phyloP scores from a whole-genome alignment of 2,113 vertebrate genomes.

The Xiphophorus hellerii region DNA sequence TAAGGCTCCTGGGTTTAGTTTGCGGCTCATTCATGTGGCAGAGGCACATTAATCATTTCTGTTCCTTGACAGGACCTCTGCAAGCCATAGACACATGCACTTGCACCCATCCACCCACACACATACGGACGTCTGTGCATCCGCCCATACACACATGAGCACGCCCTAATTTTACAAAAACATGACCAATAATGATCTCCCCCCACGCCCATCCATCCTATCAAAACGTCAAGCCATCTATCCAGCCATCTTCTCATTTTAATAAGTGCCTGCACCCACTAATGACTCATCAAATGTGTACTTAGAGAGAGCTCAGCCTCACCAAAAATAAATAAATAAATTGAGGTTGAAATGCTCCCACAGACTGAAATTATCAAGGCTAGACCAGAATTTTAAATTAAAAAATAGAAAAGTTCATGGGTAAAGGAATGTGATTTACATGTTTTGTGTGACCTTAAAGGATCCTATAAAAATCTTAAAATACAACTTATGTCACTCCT shows the following conservation, averaged over 20 bases:
- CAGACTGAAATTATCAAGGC: slow-evolving; percentile 35
- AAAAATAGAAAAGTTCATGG: not conserved
- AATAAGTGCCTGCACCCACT: slow-evolving; percentile 23
- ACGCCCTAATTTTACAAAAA: slow-evolving; percentile 55
- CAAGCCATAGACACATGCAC: slow-evolving; percentile 24
- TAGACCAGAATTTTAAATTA: slow-evolving; percentile 27
- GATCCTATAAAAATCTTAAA: not conserved
- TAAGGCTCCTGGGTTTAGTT: slow-evolving; percentile 48
- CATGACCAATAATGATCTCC: slow-evolving; percentile 32
- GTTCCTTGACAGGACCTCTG: slow-evolving; percentile 57
- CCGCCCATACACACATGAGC: slow-evolving; percentile 34
- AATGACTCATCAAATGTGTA: slow-evolving; percentile 30
- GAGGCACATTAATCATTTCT: slow-evolving; percentile 76
- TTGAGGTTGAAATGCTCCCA: slow-evolving; percentile 42
- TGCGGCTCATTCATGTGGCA: slow-evolving; percentile 61
- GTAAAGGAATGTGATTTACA: not conserved
- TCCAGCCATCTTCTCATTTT: slow-evolving; percentile 19
- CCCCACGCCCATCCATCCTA: slow-evolving; percentile 31
- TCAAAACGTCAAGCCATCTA: slow-evolving; percentile 41
- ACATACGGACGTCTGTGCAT: slow-evolving; percentile 29
- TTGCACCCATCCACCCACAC: slow-evolving; percentile 41
- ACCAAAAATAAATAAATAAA: slow-evolving; percentile 32
- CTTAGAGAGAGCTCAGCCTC: slow-evolving; percentile 19
- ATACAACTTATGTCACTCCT: not conserved
- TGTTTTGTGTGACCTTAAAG: not conserved